Evolutionary conservation across 1,140 invertebrate species (phyloP).

Genomic region (Eumeta japonica): DNA sequence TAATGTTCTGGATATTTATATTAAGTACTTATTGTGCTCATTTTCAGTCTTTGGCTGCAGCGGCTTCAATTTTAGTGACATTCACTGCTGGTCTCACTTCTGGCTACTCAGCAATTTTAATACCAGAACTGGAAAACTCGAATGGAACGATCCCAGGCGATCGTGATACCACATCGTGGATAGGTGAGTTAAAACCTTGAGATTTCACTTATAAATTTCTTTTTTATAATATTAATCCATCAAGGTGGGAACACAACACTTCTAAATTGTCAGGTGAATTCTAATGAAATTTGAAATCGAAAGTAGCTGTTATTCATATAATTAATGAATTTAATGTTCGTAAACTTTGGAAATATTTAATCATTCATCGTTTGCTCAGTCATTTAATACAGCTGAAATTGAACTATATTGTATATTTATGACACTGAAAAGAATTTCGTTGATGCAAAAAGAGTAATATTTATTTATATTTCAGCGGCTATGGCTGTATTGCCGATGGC

Average conservation of each 20-base stretch:
- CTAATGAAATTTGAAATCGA: conserved; percentile 3
- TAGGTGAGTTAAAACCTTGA: too few species aligned
- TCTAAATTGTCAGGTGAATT: background rate
- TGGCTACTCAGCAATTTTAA: conserved; percentile 64
- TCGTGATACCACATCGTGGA: conserved; percentile 61
- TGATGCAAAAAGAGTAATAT: too few species aligned
- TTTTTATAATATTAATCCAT: too few species aligned
- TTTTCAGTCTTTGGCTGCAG: conserved; percentile 55
- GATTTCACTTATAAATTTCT: conserved; percentile 5
- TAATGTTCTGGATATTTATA: too few species aligned
- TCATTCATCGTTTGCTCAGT: too few species aligned
- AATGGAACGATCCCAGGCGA: conserved; percentile 45
- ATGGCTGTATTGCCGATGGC: conserved; percentile 62
- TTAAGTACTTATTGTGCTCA: too few species aligned
- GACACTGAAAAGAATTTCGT: background rate
- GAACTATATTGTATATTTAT: conserved; percentile 3
- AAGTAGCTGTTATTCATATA: too few species aligned
- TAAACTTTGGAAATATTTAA: too few species aligned
- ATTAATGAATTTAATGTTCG: too few species aligned
- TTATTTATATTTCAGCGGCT: conserved; percentile 47
- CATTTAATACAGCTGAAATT: too few species aligned
- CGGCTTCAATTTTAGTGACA: conserved; percentile 57
- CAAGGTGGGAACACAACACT: conserved; percentile 1
- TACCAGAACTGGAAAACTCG: conserved; percentile 58
- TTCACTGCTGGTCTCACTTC: conserved; percentile 59